These are phyloP conservation scores for Colossoma macropomum DNA, from an alignment of 2,113 vertebrate genomes.

Conservation along the genomic window DNA sequence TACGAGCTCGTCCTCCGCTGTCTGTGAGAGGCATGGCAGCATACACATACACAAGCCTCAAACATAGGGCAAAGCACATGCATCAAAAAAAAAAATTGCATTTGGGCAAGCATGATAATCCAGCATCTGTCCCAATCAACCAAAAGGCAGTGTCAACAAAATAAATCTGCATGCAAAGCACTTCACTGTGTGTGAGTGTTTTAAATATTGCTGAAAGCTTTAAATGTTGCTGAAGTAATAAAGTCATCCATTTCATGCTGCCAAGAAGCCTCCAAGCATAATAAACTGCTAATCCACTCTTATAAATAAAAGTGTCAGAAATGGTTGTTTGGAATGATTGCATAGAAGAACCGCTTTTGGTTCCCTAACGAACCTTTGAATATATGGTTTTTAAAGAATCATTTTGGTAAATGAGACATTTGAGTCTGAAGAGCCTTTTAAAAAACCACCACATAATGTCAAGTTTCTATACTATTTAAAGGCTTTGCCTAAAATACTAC, in stretches of 20 bases:
- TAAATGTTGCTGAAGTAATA: background rate
- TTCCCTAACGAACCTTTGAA: too few species aligned
- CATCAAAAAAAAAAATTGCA: slow-evolving; percentile 35
- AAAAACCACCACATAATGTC: too few species aligned
- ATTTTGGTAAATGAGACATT: too few species aligned
- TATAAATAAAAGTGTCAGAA: too few species aligned
- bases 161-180: slow-evolving; percentile 22
- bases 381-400: too few species aligned
- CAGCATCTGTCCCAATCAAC: slow-evolving; percentile 1
- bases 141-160: background rate
- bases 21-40: slow-evolving; percentile 83
- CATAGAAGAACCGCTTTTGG: too few species aligned
- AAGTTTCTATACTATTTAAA: too few species aligned
- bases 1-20: slow-evolving; percentile 86
- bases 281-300: background rate
- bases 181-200: background rate
- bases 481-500: too few species aligned
- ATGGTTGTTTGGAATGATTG: too few species aligned
- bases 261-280: background rate
- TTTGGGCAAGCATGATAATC: slow-evolving; percentile 24
- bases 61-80: slow-evolving; percentile 74
- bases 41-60: slow-evolving; percentile 72
- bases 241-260: background rate
- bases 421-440: too few species aligned
- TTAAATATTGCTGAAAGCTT: background rate